Evolutionary conservation across 2,888 invertebrate genomes (phyloP), one percentile per base, ranked within the genome.

Genomic region (Oasisia sp.): DNA sequence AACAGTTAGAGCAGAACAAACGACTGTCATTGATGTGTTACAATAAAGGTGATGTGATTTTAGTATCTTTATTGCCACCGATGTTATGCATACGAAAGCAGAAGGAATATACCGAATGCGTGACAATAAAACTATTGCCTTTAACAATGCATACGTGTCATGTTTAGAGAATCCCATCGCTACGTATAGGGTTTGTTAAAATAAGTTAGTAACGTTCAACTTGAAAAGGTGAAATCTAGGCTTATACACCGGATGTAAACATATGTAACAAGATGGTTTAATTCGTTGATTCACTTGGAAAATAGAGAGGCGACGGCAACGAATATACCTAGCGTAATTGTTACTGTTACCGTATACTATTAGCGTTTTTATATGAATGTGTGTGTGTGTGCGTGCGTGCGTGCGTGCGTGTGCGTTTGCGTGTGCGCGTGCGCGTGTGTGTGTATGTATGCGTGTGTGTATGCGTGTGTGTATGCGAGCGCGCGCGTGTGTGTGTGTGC

Each of bases 41-140:
- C 74, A 74, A 74, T 74, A 74, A 74, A 74, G 74, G 74, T 74
- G 74, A 74, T 74, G 74, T 74, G 27, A 27, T n/a, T 74, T 74
- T 74, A 74, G 14, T 74, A 74, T 74, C 74, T 74, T 74, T 74
- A 74, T 74, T 74, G 74, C 74, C 74, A 19, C 27, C 74, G 27
- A 7, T 74, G 74, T 27, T 27, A 74, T 74, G 74, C 74, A 74
- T 74, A 74, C 74, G 74, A 74, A 27, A 74, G 74, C n/a, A 74
- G 74, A 27, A 74, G 27, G 14, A 50, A 50, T 74, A 74, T n/a
- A n/a, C 19, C 74, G 74, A 7, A 74, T 27, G n/a, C n/a, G 1
- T 0, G n/a, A 74, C 74, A 74, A 74, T 74, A 74, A 74, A 74
- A 27, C 74, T 74, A 27, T n/a, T 74, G 50, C 50, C 50, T 50